phyloP scores from a whole-genome alignment of 92 coral and sea anemone species.

The Parazoanthus darwini region DNA sequence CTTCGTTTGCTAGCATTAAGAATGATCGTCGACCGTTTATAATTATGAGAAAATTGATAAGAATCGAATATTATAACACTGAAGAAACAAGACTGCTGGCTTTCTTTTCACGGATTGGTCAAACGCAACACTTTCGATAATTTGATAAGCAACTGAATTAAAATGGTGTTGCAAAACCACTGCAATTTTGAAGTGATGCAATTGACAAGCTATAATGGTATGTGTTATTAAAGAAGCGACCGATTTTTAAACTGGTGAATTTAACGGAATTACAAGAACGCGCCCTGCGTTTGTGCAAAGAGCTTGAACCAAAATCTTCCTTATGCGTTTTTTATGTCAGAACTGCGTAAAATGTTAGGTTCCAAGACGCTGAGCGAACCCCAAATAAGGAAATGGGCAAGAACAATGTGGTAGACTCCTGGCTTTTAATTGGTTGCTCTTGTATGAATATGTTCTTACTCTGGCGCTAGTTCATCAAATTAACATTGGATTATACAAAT shows the following conservation, averaged over 20 bases:
- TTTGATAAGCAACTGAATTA: background rate
- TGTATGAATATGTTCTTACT: background rate
- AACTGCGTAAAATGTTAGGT: background rate
- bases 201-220: background rate
- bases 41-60: too few relatives aligned
- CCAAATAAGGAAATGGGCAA: background rate
- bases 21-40: background rate
- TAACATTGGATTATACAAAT: background rate
- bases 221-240: background rate
- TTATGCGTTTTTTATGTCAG: background rate
- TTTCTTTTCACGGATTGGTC: background rate
- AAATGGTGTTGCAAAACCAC: background rate
- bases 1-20: background rate
- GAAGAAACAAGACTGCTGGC: background rate
- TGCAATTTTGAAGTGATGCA: background rate
- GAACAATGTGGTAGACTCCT: too few relatives aligned
- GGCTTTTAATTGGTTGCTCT: background rate
- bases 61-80: background rate
- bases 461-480: too few relatives aligned
- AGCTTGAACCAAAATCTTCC: background rate
- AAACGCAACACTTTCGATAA: background rate
- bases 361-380: background rate
- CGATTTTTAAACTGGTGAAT: background rate
- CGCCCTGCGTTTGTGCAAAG: background rate
- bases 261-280: background rate